Percentiles rank a stretch among this genome's conserved stretches.
Conservation (phyloP, 1,140 invertebrate species). For the Coenobita brevimanus region DNA sequence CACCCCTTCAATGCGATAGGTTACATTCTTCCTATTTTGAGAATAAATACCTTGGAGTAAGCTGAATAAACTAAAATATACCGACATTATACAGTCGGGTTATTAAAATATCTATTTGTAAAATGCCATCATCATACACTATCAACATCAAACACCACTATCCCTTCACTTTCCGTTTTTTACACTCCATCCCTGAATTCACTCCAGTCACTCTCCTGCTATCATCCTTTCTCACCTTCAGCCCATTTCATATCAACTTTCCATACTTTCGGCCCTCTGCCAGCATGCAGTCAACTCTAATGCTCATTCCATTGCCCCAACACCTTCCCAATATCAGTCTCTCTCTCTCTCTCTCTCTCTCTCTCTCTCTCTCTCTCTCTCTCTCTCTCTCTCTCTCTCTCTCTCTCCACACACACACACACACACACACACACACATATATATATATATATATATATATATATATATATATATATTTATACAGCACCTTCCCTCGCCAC, state of each 20-base stretch:
- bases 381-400: background rate
- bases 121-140: background rate
- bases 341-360: background rate
- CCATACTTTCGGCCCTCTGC: background rate
- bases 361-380: background rate
- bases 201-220: background rate
- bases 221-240: background rate
- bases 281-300: background rate
- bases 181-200: background rate
- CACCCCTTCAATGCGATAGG: no score
- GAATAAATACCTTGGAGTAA: no score
- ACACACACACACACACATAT: conserved; percentile 18
- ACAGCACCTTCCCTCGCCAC: no score
- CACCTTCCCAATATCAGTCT: no score
- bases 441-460: background rate
- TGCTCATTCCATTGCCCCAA: background rate
- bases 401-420: no score
- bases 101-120: background rate
- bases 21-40: no score
- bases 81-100: no score
- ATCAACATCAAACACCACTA: no score
- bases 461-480: background rate
- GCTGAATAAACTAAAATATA: no score
- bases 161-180: background rate
- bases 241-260: background rate